Evolutionary conservation across 2,113 vertebrate species (phyloP).

Genomic region (Ageneiosus marmoratus): DNA sequence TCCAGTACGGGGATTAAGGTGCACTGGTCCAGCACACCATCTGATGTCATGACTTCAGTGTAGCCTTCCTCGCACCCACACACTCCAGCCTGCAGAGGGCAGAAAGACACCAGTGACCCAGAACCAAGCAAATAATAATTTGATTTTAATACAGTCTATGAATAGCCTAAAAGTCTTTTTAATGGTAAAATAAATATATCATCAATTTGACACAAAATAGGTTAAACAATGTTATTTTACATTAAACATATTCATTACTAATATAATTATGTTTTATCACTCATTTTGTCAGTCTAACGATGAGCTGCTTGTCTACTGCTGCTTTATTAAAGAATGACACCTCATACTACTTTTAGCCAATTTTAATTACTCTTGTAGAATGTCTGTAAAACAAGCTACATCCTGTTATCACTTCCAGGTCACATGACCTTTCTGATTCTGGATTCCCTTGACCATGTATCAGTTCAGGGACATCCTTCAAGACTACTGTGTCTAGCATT

Average conservation of each 20-base stretch:
- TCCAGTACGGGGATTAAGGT: conserved; percentile 91
- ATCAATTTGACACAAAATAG: background rate
- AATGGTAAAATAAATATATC: background rate
- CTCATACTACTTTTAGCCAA: background rate
- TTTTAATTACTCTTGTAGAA: background rate
- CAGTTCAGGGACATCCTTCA: background rate
- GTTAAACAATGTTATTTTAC: too few relatives aligned
- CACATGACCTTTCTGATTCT: background rate
- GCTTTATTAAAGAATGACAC: background rate
- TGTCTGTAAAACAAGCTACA: background rate
- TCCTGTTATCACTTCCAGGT: background rate
- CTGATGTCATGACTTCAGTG: conserved; percentile 93
- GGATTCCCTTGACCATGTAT: background rate
- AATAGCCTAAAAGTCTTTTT: background rate
- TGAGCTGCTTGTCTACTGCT: background rate
- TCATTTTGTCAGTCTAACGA: background rate
- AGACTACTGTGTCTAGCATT: background rate
- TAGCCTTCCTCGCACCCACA: conserved; percentile 94
- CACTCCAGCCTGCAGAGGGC: conserved; percentile 75
- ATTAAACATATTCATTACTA: background rate
- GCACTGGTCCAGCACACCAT: conserved; percentile 89
- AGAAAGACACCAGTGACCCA: conserved; percentile 25
- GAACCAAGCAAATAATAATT: background rate
- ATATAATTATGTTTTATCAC: background rate
- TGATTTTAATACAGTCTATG: background rate